phyloP scores from a whole-genome alignment of 2,797 vertebrate species.

The Arnoldichthys spilopterus region DNA sequence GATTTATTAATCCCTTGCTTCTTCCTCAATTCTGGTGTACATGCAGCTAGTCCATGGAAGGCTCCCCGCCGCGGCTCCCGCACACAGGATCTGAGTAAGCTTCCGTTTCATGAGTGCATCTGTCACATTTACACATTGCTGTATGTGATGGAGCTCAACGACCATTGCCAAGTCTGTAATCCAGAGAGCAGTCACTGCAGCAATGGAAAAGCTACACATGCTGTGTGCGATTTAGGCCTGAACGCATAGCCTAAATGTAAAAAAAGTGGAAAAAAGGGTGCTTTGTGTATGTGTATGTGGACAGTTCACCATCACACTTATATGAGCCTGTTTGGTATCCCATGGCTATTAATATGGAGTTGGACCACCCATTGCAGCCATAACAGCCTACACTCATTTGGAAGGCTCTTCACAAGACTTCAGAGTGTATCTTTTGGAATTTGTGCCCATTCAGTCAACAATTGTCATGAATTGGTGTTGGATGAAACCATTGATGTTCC shows the following conservation, averaged over 20 bases:
- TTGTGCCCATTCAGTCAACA: too few relatives aligned
- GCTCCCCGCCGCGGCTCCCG: neutral
- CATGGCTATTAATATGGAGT: too few relatives aligned
- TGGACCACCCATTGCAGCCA: too few relatives aligned
- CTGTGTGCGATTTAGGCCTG: neutral
- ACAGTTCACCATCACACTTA: too few relatives aligned
- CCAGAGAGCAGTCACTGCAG: neutral
- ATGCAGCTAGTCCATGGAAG: conserved; percentile 5
- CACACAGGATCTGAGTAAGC: neutral
- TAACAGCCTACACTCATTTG: too few relatives aligned
- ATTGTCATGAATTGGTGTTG: too few relatives aligned
- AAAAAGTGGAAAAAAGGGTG: neutral
- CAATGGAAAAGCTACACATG: neutral
- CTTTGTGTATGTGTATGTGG: too few relatives aligned
- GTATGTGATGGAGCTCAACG: neutral
- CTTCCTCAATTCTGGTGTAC: neutral
- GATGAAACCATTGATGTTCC: too few relatives aligned
- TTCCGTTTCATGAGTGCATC: conserved; percentile 30
- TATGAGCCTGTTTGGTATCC: too few relatives aligned
- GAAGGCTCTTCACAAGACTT: too few relatives aligned
- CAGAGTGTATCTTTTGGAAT: too few relatives aligned
- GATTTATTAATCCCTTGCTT: neutral
- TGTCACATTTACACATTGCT: conserved; percentile 10
- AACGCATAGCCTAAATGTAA: too few relatives aligned
- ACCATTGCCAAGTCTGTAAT: conserved; percentile 11